Base-by-base conservation (phyloP, 2,113 vertebrate genomes). In the Acrocephalus kingi region DNA sequence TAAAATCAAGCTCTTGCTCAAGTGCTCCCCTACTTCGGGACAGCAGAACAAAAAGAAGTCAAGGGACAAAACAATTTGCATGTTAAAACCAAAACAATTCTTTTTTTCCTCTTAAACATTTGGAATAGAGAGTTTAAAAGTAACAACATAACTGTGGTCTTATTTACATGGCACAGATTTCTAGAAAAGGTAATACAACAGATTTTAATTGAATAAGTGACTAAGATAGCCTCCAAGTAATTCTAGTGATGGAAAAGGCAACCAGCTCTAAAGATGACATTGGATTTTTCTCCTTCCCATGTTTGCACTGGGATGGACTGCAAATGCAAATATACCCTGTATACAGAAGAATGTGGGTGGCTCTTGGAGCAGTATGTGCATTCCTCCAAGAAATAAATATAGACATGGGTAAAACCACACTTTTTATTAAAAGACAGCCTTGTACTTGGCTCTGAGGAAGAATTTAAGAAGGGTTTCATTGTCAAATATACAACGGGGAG, bases 301-400 rank as follows among this genome's bases (percentile, higher is more conserved):
- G 6, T 93, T 49, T 91, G 62, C 82, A 71, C 30, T 80, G 84
- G 56, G 93, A 94, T 77, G 90, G 96, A 86, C 96, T 93, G 89
- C 45, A 85, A 92, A 94, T 84, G 96, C 93, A 95, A 97, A 94
- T 96, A 96, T 87, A 90, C 94, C 48, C 69, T 23, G 39, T 83
- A 94, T 89, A 90, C 94, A 97, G 91, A 87, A 97, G 93, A 85
- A 97, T 91, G 97, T 97, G 97, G 97, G 97, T 96, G 94, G 97
- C 95, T 97, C 87, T 88, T 98, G 98, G 97, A 98, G 88, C 82
- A 49, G 48, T 66, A 91, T 93, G 93, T 68, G 85, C 97, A 98
- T 97, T 98, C 97, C 94, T 98, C 73, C n/a, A 76, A 71, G 92
- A 95, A 97, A 95, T 94, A 95, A 97, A 97, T 97, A 97, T 63